phyloP scores from a whole-genome alignment of 2,113 vertebrate genomes.

The Hippocampus mohnikei region DNA sequence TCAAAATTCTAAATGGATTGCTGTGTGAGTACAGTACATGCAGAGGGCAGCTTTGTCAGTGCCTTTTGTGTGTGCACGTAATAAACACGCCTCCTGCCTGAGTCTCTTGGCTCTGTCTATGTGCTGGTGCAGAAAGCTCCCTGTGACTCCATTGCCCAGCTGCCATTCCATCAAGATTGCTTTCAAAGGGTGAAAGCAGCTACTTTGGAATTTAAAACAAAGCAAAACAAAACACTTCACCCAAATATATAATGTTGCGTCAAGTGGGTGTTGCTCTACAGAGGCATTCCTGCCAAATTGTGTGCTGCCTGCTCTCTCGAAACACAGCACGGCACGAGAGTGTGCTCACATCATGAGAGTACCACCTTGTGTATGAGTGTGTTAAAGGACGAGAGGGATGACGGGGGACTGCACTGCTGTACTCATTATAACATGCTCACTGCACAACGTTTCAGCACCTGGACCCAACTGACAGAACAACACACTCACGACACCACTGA shows the following conservation, averaged over 20 bases:
- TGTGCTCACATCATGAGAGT: conserved; percentile 31
- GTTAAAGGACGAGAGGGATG: conserved; percentile 27
- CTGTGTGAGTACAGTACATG: not conserved
- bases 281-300: conserved; percentile 15
- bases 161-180: conserved; percentile 13
- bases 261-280: not conserved
- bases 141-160: conserved; percentile 19
- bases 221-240: not conserved
- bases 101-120: conserved; percentile 8
- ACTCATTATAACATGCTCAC: conserved; percentile 64
- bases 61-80: conserved; percentile 13
- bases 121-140: conserved; percentile 2
- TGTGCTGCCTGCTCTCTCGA: conserved; percentile 24
- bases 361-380: conserved; percentile 16
- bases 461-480: conserved; percentile 50
- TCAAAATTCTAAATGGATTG: not conserved
- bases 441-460: conserved; percentile 64
- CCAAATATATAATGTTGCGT: not conserved
- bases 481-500: conserved; percentile 30
- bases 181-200: conserved; percentile 11
- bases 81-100: not conserved
- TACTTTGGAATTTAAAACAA: not conserved
- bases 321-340: conserved; percentile 14
- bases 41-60: conserved; percentile 16
- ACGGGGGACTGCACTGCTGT: conserved; percentile 32